Evolutionary conservation across 2,113 vertebrate species (phyloP).

Genomic region (Phainopepla nitens): DNA sequence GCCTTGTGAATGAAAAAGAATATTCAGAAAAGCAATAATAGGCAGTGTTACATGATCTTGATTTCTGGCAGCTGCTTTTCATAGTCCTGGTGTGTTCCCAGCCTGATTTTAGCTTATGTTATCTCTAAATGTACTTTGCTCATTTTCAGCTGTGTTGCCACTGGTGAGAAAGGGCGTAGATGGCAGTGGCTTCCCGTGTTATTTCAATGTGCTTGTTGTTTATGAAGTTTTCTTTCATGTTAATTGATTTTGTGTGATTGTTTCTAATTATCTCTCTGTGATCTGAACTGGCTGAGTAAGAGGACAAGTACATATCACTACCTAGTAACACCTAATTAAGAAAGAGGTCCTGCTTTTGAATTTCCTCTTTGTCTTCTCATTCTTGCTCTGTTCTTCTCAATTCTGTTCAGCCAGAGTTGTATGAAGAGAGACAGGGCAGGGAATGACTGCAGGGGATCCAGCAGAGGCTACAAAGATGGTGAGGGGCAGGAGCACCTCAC

Average conservation of each 20-base stretch:
- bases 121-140: background rate
- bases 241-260: background rate
- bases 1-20: background rate
- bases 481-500: background rate
- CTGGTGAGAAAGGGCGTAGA: background rate
- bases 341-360: background rate
- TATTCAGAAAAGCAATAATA: background rate
- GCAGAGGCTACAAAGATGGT: background rate
- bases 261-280: background rate
- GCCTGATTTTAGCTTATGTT: background rate
- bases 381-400: background rate
- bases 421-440: background rate
- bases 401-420: accelerated
- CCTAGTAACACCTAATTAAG: background rate
- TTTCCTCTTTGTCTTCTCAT: background rate
- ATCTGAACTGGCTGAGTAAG: background rate
- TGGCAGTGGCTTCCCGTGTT: background rate
- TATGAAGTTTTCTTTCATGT: background rate
- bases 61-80: background rate
- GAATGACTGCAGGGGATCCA: background rate
- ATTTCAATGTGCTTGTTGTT: background rate
- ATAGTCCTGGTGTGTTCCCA: background rate
- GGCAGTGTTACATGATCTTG: accelerated
- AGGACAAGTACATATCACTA: background rate
- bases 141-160: background rate